A percentile compares a stretch with the other conserved stretches of the same genome.
These are phyloP conservation scores for Trachelus iudaicus DNA, from an alignment of 2,888 invertebrate species.

Conservation along the genomic window DNA sequence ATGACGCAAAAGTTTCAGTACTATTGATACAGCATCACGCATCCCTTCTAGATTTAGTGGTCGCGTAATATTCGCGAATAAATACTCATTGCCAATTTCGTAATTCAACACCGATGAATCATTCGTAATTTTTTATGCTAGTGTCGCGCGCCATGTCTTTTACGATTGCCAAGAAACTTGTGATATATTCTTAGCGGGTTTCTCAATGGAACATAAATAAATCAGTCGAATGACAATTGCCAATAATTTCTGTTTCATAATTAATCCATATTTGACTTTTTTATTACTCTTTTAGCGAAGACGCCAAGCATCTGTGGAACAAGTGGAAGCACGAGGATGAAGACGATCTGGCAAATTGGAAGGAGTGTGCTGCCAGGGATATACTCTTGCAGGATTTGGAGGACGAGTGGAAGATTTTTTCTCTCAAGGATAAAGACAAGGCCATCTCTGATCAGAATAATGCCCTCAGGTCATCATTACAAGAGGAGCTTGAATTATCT, in stretches of 20 bases:
- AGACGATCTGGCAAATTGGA: constrained; percentile 31
- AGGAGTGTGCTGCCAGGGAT: constrained; percentile 41
- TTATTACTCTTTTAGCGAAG: constrained; percentile 45
- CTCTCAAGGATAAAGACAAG: constrained; percentile 49
- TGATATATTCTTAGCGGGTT: constrained; percentile 25
- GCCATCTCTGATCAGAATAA: constrained; percentile 43
- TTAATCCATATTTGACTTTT: background rate
- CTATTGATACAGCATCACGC: background rate
- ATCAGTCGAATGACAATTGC: background rate
- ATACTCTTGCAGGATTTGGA: constrained; percentile 48
- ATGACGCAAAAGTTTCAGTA: background rate
- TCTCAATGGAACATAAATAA: constrained; percentile 28
- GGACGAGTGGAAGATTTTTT: constrained; percentile 53
- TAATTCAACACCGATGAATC: constrained; percentile 40
- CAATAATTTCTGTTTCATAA: background rate
- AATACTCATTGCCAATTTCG: constrained; percentile 23
- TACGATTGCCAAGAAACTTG: background rate
- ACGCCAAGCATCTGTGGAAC: constrained; percentile 54
- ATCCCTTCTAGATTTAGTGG: background rate
- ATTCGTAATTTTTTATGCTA: constrained; percentile 31
- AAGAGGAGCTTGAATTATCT: constrained; percentile 36
- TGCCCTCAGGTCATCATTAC: constrained; percentile 33
- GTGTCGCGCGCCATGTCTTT: background rate
- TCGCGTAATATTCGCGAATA: constrained; percentile 4
- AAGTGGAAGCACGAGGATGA: constrained; percentile 55